These are phyloP conservation scores for Solea solea DNA, from an alignment of 2,113 vertebrate genomes.

Conservation along the genomic window DNA sequence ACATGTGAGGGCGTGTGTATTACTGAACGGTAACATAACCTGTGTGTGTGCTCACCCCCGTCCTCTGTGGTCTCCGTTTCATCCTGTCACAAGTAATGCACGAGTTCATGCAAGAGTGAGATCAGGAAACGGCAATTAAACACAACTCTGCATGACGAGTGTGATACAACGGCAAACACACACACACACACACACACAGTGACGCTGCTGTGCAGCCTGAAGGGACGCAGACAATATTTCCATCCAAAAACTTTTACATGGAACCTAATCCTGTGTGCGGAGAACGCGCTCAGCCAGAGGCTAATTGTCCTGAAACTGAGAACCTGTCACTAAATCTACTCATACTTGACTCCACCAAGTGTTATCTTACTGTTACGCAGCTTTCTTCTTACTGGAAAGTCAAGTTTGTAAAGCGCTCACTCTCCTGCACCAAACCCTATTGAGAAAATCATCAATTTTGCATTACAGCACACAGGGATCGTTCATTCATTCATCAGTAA, in stretches of 20 bases:
- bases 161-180: not conserved
- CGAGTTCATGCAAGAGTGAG: conserved; percentile 39
- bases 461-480: too few species aligned
- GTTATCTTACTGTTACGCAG: too few species aligned
- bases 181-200: conserved; percentile 1
- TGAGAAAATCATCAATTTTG: too few species aligned
- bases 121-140: conserved; percentile 48
- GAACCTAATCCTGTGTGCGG: conserved; percentile 3
- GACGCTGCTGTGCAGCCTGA: not conserved
- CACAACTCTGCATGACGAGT: conserved; percentile 38
- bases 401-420: too few species aligned
- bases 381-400: too few species aligned
- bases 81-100: conserved; percentile 57
- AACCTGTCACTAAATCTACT: too few species aligned
- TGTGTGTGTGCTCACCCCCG: not conserved
- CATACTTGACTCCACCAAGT: too few species aligned
- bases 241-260: not conserved
- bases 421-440: too few species aligned
- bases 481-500: too few species aligned
- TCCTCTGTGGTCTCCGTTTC: conserved; percentile 30
- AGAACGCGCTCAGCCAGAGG: too few species aligned
- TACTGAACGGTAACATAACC: conserved; percentile 27
- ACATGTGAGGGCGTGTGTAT: conserved; percentile 27
- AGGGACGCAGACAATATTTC: conserved; percentile 12
- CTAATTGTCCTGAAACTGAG: too few species aligned